These are phyloP conservation scores for Sinonovacula constricta DNA, from an alignment of 1,140 invertebrate species.

Conservation along the genomic window DNA sequence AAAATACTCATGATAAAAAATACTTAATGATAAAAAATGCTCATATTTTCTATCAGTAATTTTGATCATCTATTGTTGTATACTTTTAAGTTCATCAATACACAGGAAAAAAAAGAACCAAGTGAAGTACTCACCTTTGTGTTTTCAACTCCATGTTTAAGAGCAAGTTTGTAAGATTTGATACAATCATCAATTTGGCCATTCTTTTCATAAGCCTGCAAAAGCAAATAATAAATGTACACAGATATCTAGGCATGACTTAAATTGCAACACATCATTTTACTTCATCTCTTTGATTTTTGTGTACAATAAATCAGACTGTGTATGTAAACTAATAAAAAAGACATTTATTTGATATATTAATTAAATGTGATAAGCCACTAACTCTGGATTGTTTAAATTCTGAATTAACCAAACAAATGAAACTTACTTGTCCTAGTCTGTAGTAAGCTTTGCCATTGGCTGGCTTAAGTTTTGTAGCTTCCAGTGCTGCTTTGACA, in stretches of 20 bases:
- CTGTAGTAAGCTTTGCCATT: constrained; percentile 30
- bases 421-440: constrained; percentile 31
- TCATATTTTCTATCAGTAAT: too few species aligned
- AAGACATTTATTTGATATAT: background rate
- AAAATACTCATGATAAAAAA: too few species aligned
- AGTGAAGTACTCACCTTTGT: constrained; percentile 16
- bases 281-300: background rate
- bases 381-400: too few species aligned
- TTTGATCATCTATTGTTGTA: too few species aligned
- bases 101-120: too few species aligned
- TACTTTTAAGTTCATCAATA: too few species aligned
- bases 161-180: constrained; percentile 18
- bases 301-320: too few species aligned
- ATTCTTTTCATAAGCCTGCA: constrained; percentile 41
- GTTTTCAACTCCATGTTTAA: constrained; percentile 27
- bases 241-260: background rate
- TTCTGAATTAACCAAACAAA: background rate
- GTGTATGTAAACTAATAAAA: too few species aligned
- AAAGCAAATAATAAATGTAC: background rate
- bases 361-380: background rate
- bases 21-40: too few species aligned
- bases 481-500: constrained; percentile 11
- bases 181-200: constrained; percentile 27
- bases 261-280: background rate
- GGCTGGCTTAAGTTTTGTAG: background rate